phyloP scores from a whole-genome alignment of 2,797 vertebrate genomes.

The Sciurus vulgaris region DNA sequence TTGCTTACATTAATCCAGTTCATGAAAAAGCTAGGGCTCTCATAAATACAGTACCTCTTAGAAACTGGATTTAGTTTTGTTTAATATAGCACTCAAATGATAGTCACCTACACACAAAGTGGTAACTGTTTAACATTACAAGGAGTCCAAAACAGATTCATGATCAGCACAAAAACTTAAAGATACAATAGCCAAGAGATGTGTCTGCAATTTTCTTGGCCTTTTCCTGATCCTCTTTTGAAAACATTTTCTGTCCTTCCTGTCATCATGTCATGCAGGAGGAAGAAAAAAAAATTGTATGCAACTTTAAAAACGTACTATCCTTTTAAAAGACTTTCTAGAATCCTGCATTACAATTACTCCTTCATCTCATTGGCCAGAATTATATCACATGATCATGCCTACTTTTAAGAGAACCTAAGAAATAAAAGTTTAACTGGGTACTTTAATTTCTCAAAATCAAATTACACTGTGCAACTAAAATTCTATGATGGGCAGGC shows the following conservation, averaged over 20 bases:
- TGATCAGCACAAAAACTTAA: neutral
- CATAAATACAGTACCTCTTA: neutral
- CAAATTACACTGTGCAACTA: too few species aligned
- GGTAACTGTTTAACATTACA: neutral
- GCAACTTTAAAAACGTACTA: neutral
- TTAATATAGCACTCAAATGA: neutral
- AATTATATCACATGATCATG: too few species aligned
- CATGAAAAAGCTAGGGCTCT: neutral
- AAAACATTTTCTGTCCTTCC: neutral
- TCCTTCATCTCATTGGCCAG: too few species aligned
- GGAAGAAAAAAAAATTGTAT: neutral
- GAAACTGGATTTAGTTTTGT: neutral
- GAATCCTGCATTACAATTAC: neutral
- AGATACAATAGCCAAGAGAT: neutral
- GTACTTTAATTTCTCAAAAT: too few species aligned
- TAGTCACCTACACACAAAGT: neutral
- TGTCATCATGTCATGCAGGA: neutral
- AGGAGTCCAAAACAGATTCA: neutral
- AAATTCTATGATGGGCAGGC: too few species aligned
- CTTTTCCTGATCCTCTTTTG: neutral
- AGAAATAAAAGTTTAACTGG: too few species aligned
- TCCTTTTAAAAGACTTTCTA: conserved; percentile 28
- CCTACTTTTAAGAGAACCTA: too few species aligned
- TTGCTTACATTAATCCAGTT: neutral
- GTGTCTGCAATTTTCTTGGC: neutral